phyloP scores from a whole-genome alignment of 2,888 invertebrate genomes.

The Metallyticus violacea region DNA sequence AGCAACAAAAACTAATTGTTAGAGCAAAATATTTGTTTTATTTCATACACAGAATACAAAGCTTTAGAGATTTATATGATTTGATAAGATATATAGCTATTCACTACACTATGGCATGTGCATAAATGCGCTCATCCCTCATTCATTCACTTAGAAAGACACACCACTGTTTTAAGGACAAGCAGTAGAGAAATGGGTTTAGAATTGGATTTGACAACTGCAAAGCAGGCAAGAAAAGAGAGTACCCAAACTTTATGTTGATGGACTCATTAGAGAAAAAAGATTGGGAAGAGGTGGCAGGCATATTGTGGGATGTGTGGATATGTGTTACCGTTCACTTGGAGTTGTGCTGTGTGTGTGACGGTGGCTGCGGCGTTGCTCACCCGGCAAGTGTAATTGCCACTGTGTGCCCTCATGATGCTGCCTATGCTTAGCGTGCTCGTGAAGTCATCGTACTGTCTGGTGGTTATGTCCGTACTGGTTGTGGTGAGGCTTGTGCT shows the following conservation, averaged over 20 bases:
- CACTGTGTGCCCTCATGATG: constrained; percentile 56
- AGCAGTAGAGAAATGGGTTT: not conserved
- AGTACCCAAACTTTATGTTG: not conserved
- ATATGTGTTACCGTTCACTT: constrained; percentile 53
- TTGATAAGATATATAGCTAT: not conserved
- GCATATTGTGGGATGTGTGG: not conserved
- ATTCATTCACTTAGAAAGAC: not conserved
- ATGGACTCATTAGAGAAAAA: not conserved
- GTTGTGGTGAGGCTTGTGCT: constrained; percentile 27
- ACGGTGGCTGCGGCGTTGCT: constrained; percentile 58
- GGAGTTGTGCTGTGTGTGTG: constrained; percentile 57
- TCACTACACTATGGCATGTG: not conserved
- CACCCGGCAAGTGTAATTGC: constrained; percentile 59
- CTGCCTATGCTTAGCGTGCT: constrained; percentile 58
- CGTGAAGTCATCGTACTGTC: constrained; percentile 59
- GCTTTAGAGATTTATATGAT: not conserved
- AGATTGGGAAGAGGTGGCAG: not conserved
- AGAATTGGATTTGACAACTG: not conserved
- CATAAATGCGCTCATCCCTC: not conserved
- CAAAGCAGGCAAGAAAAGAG: not conserved
- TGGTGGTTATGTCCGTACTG: constrained; percentile 51
- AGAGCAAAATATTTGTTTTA: no score
- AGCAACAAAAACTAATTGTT: no score
- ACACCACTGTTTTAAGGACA: not conserved
- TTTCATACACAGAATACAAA: no score